Evolutionary conservation across 2,113 vertebrate species (phyloP), one percentile per base, ranked within the genome.

Genomic region (Gorilla gorilla): DNA sequence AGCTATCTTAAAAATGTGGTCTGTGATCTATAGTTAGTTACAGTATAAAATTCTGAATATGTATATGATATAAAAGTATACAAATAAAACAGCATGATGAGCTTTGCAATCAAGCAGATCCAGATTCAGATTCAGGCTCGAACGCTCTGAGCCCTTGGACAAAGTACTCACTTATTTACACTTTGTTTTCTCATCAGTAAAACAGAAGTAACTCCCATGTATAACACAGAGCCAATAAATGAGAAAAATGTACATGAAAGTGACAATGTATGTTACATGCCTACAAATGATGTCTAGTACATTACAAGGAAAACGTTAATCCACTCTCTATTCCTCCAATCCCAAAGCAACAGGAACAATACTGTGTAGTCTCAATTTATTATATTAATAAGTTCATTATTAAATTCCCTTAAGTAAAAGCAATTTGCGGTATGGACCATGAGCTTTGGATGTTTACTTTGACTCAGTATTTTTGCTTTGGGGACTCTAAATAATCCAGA

Each of bases 331-430:
- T 61, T 85, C 22, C 35, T 83, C 68, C 38, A 32, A 81, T 38
- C 57, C 55, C 59, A 88, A 90, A 89, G 22, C 43, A 85, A 16
- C 17, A 81, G 57, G 16, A 27, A 2, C 64, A 86, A 75, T 70
- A 48, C 18, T 64, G 16, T 45, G 8, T 35, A 85, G 73, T 27
- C 61, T 83, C 76, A 90, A 50, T 75, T 94, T 92, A 96, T 83
- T 81, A 89, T 88, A 64, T 64, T 64, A 64, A 32, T 64, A 92
- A 68, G 9, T 18, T 13, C 43, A 93, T 85, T 92, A 85, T 75
- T 95, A 94, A 88, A 94, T 78, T 86, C 22, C 18, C 32, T 87
- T 59, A 90, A 83, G 43, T 72, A 87, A 91, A 93, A 89, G 52
- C 35, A 81, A 82, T 17, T 86, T 93, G 61, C 23, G 89, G 90